Base-by-base conservation (phyloP, 2,797 vertebrate genomes). In the Synanceia verrucosa region DNA sequence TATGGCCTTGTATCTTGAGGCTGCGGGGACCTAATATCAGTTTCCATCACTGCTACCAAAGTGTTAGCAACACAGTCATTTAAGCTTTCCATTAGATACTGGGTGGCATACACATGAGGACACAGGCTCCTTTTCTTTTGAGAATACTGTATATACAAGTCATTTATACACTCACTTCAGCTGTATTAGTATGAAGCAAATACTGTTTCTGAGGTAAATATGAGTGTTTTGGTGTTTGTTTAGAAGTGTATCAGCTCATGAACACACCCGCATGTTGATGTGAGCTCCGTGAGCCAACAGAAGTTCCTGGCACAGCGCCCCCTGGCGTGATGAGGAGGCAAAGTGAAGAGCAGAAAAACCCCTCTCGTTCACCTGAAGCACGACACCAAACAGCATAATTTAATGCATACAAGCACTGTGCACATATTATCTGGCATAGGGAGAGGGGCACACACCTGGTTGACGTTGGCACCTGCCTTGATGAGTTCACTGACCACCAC, bases 301-400 rank as follows among this genome's bases (percentile, higher is more conserved):
- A 85, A 99, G 94, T 87, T 99, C 97, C 91, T 99, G 95, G 88
- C 98, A 99, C 78, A 98, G 86, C 0, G 96, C 97, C 81, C 98
- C 98, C 50, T 98, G 97, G 34, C 96, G 97, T 19, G 97, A 99
- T 0, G 97, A 97, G 67, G 98, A 96, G 58, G 98, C 96, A 80
- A 99, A 99, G 89, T 99, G 98, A 78, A 99, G 95, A 48, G 98
- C 95, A 46, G 97, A 96, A 76, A 99, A 97, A 0, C 96, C 97
- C 78, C 95, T 95, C 69, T 98, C 96, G 12, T 99, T 99, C 84
- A 95, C 95, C 92, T 93, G 31, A 63, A 59, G 6, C 7, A 46
- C 47, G 9, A 36, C 0, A 58, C 5, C 36, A 76, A 77, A 68
- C 2, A 21, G 26, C 26, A 58, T 26, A 29, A 18, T 79, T 62